A percentile compares a stretch with the other conserved stretches of the same genome.
These are phyloP conservation scores for Ypsolopha sequella DNA, from an alignment of 2,888 invertebrate genomes.

Conservation along the genomic window DNA sequence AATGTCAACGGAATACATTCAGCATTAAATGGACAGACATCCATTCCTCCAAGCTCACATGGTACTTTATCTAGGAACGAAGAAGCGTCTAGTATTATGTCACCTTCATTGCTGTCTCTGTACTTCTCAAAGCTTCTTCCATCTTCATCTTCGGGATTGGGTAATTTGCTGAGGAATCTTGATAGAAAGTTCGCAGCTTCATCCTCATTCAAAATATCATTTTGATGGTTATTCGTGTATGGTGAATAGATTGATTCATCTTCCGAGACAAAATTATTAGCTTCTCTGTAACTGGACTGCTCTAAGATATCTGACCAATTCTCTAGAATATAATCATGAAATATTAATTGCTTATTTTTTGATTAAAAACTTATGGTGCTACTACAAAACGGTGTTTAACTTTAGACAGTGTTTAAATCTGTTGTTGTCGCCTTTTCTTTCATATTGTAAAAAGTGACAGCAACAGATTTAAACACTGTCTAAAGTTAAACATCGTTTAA, in stretches of 20 bases:
- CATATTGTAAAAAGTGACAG: too few relatives aligned
- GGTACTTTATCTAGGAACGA: constrained; percentile 59
- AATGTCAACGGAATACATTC: constrained; percentile 71
- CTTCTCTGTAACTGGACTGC: constrained; percentile 50
- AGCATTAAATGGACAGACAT: constrained; percentile 76
- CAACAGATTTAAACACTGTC: too few relatives aligned
- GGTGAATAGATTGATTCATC: constrained; percentile 51
- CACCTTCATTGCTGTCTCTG: constrained; percentile 44
- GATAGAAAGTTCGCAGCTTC: constrained; percentile 48
- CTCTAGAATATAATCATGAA: constrained; percentile 30
- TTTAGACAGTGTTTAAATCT: too few relatives aligned
- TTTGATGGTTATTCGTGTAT: constrained; percentile 38
- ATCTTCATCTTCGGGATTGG: constrained; percentile 48
- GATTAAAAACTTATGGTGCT: too few relatives aligned
- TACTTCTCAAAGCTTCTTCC: constrained; percentile 42
- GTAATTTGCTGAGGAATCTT: constrained; percentile 50
- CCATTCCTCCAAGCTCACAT: constrained; percentile 72
- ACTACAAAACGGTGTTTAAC: too few relatives aligned
- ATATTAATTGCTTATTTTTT: too few relatives aligned
- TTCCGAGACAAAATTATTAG: constrained; percentile 48
- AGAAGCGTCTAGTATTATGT: constrained; percentile 62
- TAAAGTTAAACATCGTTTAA: too few relatives aligned
- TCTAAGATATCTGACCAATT: constrained; percentile 64
- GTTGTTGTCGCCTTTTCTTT: too few relatives aligned
- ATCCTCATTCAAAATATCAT: constrained; percentile 39